phyloP scores from a whole-genome alignment of 2,113 vertebrate species.

The Climacteris rufus region DNA sequence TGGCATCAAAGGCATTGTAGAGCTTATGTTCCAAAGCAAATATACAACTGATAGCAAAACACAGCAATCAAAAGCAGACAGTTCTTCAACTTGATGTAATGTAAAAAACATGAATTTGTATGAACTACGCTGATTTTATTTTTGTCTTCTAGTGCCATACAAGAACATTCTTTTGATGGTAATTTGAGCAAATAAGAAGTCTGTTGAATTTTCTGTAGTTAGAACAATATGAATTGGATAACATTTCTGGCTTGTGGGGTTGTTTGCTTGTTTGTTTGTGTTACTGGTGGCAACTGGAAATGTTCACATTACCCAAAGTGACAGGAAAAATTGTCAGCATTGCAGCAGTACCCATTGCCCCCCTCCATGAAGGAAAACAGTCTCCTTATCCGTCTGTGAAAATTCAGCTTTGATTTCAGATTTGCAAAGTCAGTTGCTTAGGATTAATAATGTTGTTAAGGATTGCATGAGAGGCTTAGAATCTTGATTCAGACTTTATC shows the following conservation, averaged over 20 bases:
- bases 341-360: not conserved
- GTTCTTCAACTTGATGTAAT: constrained; percentile 33
- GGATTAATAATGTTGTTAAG: not conserved
- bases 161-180: constrained; percentile 6
- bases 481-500: not conserved
- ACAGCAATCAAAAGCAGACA: constrained; percentile 53
- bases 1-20: constrained; percentile 25
- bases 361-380: not conserved
- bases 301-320: not conserved
- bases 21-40: constrained; percentile 46
- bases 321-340: not conserved
- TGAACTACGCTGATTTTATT: not conserved
- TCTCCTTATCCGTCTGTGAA: not conserved
- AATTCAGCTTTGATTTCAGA: not conserved
- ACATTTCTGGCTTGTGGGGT: not conserved
- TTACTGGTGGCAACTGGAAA: constrained; percentile 1
- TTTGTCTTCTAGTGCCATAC: not conserved
- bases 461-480: not conserved
- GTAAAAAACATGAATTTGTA: constrained; percentile 33
- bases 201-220: constrained; percentile 1
- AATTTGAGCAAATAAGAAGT: constrained; percentile 17
- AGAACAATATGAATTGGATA: not conserved
- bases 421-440: not conserved
- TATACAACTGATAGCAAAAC: constrained; percentile 43
- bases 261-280: not conserved